A percentile compares a stretch with the other conserved stretches of the same genome.
These are phyloP conservation scores for Apantesis nais DNA, from an alignment of 2,888 invertebrate genomes.

Conservation along the genomic window DNA sequence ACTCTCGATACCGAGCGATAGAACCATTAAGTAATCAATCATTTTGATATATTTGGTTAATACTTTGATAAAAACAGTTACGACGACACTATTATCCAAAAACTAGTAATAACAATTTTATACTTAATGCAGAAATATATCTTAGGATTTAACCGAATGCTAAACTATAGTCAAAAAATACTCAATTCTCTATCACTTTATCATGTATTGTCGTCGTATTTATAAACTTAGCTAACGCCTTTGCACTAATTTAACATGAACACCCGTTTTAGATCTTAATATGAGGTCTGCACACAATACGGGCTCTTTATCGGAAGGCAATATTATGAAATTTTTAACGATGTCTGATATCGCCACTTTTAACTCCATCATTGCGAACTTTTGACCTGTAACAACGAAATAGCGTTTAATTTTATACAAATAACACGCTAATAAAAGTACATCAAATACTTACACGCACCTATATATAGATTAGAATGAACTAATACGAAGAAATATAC, in stretches of 20 bases:
- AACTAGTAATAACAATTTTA: background rate
- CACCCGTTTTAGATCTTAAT: conserved; percentile 65
- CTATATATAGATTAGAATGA: no score
- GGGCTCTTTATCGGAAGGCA: conserved; percentile 62
- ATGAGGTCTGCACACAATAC: conserved; percentile 68
- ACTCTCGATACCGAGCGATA: no score
- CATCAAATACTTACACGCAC: background rate
- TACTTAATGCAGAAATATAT: background rate
- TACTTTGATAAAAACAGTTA: no score
- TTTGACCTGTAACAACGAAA: conserved; percentile 57
- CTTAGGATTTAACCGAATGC: background rate
- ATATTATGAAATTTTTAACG: conserved; percentile 74
- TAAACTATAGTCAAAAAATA: background rate
- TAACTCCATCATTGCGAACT: conserved; percentile 81
- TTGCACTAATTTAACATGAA: conserved; percentile 62
- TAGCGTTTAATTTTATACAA: background rate
- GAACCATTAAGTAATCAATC: no score
- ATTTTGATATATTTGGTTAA: no score
- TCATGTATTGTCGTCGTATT: background rate
- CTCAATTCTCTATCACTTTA: background rate
- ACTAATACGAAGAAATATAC: background rate
- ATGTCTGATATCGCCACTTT: conserved; percentile 81
- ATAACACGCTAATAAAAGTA: no score
- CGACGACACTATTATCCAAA: no score
- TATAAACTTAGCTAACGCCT: conserved; percentile 22